These are phyloP conservation scores for Drosophila guanche DNA, from an alignment of 1,140 invertebrate species.

Conservation along the genomic window DNA sequence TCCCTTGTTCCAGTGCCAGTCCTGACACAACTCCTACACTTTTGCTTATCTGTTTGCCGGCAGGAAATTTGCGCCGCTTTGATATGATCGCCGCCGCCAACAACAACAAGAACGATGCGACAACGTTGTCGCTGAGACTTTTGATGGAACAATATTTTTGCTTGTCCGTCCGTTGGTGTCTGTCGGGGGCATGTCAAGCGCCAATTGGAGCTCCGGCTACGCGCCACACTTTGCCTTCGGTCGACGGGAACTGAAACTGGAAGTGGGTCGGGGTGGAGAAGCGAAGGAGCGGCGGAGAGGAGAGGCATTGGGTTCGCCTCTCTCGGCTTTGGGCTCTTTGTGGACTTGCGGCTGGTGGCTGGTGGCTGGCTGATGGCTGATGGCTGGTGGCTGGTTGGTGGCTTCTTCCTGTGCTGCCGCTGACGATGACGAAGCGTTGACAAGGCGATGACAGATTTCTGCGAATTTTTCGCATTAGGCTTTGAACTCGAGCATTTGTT, in stretches of 20 bases:
- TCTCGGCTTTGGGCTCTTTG: slow-evolving; percentile 11
- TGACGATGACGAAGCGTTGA: slow-evolving; percentile 74
- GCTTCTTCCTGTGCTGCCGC: slow-evolving; percentile 51
- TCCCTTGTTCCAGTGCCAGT: slow-evolving; percentile 1
- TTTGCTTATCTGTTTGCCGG: slow-evolving; percentile 52
- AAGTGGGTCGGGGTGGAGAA: background rate
- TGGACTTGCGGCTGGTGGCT: slow-evolving; percentile 25
- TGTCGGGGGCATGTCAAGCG: slow-evolving; percentile 50
- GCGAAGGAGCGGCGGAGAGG: background rate
- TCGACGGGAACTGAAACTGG: background rate
- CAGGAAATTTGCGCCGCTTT: slow-evolving; percentile 77
- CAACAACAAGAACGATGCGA: slow-evolving; percentile 18
- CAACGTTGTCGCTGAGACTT: slow-evolving; percentile 67
- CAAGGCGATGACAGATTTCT: slow-evolving; percentile 81
- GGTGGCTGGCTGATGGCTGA: slow-evolving; percentile 36
- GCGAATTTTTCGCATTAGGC: slow-evolving; percentile 81
- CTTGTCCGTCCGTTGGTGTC: slow-evolving; percentile 45
- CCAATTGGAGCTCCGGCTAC: slow-evolving; percentile 58
- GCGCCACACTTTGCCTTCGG: slow-evolving; percentile 55
- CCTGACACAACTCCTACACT: slow-evolving; percentile 37
- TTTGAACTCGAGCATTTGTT: slow-evolving; percentile 76
- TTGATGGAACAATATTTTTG: slow-evolving; percentile 74
- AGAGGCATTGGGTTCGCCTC: slow-evolving; percentile 10
- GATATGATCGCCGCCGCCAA: slow-evolving; percentile 69
- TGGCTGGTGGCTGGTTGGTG: slow-evolving; percentile 26